Evolutionary conservation across 1,140 invertebrate genomes (phyloP).

Genomic region (Ceratina australensis): DNA sequence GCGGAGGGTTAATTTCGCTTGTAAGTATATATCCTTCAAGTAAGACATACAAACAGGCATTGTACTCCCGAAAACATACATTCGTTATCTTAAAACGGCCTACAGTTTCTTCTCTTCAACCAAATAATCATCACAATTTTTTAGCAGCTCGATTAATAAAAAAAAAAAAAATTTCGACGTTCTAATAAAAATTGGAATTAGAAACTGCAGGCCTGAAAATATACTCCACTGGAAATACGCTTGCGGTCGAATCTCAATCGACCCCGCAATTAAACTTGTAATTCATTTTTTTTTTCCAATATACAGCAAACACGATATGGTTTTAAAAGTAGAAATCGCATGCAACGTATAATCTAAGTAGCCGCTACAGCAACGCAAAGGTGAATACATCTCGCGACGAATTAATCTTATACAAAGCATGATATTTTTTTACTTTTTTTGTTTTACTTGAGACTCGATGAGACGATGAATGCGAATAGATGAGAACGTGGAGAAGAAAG

Average conservation of each 20-base stretch:
- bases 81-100: constrained; percentile 27
- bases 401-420: constrained; percentile 53
- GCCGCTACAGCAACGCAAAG: constrained; percentile 37
- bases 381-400: constrained; percentile 58
- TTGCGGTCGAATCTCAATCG: constrained; percentile 33
- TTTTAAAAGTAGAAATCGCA: constrained; percentile 61
- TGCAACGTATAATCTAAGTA: constrained; percentile 64
- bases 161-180: neutral
- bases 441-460: neutral
- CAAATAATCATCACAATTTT: neutral
- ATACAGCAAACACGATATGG: constrained; percentile 33
- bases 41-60: constrained; percentile 26
- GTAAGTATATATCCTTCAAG: constrained; percentile 1
- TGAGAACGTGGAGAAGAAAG: neutral
- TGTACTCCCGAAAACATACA: constrained; percentile 4
- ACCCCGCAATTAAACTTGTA: constrained; percentile 40
- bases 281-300: constrained; percentile 10
- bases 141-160: too few relatives aligned
- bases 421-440: constrained; percentile 16
- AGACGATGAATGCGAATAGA: constrained; percentile 5
- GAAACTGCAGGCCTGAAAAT: constrained; percentile 25
- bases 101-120: constrained; percentile 8
- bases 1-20: constrained; percentile 25
- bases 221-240: constrained; percentile 21
- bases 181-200: neutral